A percentile compares a stretch with the other conserved stretches of the same genome.
Conservation (phyloP, 37 sponge, comb jelly and placozoan species). For the Halisarca cf. caerulea region DNA sequence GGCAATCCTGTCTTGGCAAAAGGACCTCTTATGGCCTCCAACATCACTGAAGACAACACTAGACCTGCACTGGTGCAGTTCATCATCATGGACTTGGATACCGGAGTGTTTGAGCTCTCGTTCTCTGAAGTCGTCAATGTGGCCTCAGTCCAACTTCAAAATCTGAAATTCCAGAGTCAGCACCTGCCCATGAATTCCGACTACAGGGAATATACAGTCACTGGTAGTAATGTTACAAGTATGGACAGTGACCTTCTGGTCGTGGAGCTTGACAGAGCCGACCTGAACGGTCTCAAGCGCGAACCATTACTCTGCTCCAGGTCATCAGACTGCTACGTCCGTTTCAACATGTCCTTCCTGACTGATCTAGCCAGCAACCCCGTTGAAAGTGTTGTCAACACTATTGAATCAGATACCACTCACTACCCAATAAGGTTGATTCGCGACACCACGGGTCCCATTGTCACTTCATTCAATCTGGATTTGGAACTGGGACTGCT, state of each 20-base stretch:
- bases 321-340: constrained; percentile 67
- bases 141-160: constrained; percentile 42
- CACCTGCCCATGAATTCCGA: constrained; percentile 43
- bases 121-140: constrained; percentile 82
- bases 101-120: constrained; percentile 57
- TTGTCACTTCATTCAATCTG: constrained; percentile 66
- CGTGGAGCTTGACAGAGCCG: constrained; percentile 48
- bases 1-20: constrained; percentile 59
- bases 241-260: constrained; percentile 67
- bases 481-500: constrained; percentile 67
- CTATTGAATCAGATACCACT: constrained; percentile 32
- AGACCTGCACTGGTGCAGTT: constrained; percentile 78
- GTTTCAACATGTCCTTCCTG: constrained; percentile 60
- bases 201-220: constrained; percentile 50
- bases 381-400: constrained; percentile 56
- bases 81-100: constrained; percentile 65
- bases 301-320: constrained; percentile 61
- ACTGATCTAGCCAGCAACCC: constrained; percentile 74
- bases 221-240: constrained; percentile 60
- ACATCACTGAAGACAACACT: constrained; percentile 60
- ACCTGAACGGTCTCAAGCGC: constrained; percentile 75
- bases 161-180: constrained; percentile 71
- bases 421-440: constrained; percentile 63
- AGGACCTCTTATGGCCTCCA: constrained; percentile 31
- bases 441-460: constrained; percentile 74